Percentiles rank a stretch among this genome's conserved stretches.
These are phyloP conservation scores for Nemotelus pantherinus DNA, from an alignment of 2,888 invertebrate genomes.

Conservation along the genomic window DNA sequence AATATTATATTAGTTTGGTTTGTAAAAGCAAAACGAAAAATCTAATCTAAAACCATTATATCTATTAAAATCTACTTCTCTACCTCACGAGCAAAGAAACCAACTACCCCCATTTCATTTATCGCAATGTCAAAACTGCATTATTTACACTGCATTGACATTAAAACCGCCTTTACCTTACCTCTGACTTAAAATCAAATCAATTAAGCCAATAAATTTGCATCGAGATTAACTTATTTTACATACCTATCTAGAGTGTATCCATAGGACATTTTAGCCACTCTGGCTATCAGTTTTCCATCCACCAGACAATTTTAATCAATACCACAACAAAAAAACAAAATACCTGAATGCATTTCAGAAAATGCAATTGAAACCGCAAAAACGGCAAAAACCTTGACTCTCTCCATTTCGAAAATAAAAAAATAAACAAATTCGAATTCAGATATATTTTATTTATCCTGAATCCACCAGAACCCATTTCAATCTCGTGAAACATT, in stretches of 20 bases:
- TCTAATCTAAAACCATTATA: too few species aligned
- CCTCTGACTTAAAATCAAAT: slow-evolving; percentile 33
- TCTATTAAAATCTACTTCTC: too few species aligned
- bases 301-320: neutral
- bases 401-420: neutral
- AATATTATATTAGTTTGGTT: too few species aligned
- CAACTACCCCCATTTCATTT: too few species aligned
- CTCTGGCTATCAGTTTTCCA: neutral
- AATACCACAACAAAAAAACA: neutral
- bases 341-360: neutral
- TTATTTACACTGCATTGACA: too few species aligned
- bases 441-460: neutral
- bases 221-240: slow-evolving; percentile 41
- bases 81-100: too few species aligned
- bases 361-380: too few species aligned
- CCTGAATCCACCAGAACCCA: neutral
- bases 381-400: too few species aligned
- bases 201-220: slow-evolving; percentile 49
- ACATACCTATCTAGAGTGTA: slow-evolving; percentile 1
- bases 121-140: too few species aligned
- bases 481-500: neutral
- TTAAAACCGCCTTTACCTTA: too few species aligned
- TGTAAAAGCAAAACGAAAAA: too few species aligned
- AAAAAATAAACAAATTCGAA: neutral
- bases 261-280: neutral